Conservation (phyloP, 2,888 invertebrate genomes). For the Aphidoletes aphidimyza region DNA sequence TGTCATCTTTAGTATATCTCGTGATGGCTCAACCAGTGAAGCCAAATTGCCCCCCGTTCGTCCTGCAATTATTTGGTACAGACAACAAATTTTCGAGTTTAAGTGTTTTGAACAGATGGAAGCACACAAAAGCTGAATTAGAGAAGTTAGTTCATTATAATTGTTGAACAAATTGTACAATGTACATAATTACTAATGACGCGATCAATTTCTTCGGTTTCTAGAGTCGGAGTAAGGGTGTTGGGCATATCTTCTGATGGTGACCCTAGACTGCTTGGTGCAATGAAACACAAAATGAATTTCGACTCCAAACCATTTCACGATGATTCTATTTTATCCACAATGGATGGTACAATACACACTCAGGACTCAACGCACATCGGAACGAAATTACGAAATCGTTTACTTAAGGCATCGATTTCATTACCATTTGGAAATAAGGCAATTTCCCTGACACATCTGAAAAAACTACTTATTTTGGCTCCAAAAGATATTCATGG, state of each 20-base stretch:
- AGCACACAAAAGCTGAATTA: not conserved
- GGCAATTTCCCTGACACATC: not conserved
- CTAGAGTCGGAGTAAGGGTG: not conserved
- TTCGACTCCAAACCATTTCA: not conserved
- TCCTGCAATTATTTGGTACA: not conserved
- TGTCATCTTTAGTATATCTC: not conserved
- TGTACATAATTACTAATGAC: too few species aligned
- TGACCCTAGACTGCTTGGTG: not conserved
- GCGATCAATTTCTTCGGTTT: too few species aligned
- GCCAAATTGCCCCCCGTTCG: not conserved
- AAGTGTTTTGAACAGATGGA: not conserved
- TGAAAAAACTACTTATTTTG: not conserved
- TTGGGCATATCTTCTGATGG: not conserved
- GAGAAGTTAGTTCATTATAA: not conserved
- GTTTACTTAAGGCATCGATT: not conserved
- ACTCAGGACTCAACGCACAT: not conserved
- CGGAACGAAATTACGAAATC: not conserved
- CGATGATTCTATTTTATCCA: too few species aligned
- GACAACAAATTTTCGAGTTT: not conserved
- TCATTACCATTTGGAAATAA: not conserved
- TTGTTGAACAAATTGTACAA: too few species aligned
- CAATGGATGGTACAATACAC: too few species aligned
- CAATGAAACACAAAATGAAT: not conserved
- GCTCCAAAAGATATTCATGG: not conserved
- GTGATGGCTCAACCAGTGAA: not conserved